Percentiles rank a stretch among this genome's conserved stretches.
Conservation (phyloP, 2,113 vertebrate species). For the Corythornis madagascariensis region DNA sequence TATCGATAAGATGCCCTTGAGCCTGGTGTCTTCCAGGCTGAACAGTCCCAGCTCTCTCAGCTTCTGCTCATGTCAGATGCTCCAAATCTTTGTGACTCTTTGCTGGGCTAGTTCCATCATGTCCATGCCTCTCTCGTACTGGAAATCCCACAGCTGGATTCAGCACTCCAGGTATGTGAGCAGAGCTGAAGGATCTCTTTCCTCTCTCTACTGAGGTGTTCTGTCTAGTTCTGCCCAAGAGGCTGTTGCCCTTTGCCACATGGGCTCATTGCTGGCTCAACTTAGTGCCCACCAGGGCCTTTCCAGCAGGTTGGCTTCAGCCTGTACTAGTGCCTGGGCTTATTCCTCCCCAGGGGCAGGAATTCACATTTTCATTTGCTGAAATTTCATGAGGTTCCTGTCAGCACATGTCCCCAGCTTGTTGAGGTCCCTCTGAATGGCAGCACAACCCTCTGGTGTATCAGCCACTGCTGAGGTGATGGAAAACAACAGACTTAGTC, state of each 20-base stretch:
- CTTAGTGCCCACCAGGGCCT: background rate
- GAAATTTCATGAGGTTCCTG: background rate
- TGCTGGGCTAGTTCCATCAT: background rate
- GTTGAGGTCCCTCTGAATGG: background rate
- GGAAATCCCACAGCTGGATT: background rate
- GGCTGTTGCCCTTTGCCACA: background rate
- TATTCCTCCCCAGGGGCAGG: background rate
- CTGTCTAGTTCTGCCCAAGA: background rate
- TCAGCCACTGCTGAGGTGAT: background rate
- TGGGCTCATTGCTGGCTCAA: background rate
- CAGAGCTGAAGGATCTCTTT: background rate
- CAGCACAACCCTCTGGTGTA: rapidly evolving
- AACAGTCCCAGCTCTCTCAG: background rate
- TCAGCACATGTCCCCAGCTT: background rate
- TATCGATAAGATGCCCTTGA: background rate
- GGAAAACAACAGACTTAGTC: background rate
- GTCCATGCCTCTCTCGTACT: background rate
- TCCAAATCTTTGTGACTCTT: background rate
- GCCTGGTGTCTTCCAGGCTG: background rate
- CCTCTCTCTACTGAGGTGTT: background rate
- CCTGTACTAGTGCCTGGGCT: background rate
- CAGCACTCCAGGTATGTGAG: background rate
- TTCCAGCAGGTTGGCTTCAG: background rate
- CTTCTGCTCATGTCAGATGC: background rate
- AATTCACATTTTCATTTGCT: background rate